Conservation (phyloP, 2,113 vertebrate species). For the Spheniscus mendiculus region DNA sequence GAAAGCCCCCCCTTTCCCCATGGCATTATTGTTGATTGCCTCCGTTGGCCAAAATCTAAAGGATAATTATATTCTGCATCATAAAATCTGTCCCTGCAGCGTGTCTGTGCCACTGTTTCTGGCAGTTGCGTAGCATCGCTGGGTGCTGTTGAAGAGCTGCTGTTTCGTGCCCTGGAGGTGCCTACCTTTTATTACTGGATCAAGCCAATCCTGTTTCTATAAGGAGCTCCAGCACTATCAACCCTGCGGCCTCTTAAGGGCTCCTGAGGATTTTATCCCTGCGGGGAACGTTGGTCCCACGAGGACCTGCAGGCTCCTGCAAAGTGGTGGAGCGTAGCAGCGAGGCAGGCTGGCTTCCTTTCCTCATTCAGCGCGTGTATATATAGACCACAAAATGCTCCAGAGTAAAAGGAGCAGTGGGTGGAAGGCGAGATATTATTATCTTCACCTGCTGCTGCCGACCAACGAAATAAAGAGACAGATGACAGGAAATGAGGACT, state of each 20-base stretch:
- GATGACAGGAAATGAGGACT: slow-evolving; percentile 44
- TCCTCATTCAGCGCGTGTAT: background rate
- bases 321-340: background rate
- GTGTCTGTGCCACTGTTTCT: fast-evolving
- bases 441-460: slow-evolving; percentile 27
- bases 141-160: background rate
- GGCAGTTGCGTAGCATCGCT: too few relatives aligned
- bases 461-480: background rate
- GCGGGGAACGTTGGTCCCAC: fast-evolving
- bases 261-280: background rate
- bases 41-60: background rate
- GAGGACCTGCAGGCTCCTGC: background rate
- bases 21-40: too few relatives aligned
- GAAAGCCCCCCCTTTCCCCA: background rate
- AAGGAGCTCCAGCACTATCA: background rate
- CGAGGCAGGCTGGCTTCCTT: background rate
- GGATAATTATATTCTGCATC: background rate
- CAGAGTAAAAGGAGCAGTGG: background rate
- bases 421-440: slow-evolving; percentile 9
- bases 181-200: background rate
- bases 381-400: background rate
- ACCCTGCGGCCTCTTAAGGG: background rate
- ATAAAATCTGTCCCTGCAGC: background rate
- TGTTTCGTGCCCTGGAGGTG: background rate
- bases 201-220: fast-evolving